phyloP scores from a whole-genome alignment of 2,113 vertebrate genomes.

The Procavia capensis region DNA sequence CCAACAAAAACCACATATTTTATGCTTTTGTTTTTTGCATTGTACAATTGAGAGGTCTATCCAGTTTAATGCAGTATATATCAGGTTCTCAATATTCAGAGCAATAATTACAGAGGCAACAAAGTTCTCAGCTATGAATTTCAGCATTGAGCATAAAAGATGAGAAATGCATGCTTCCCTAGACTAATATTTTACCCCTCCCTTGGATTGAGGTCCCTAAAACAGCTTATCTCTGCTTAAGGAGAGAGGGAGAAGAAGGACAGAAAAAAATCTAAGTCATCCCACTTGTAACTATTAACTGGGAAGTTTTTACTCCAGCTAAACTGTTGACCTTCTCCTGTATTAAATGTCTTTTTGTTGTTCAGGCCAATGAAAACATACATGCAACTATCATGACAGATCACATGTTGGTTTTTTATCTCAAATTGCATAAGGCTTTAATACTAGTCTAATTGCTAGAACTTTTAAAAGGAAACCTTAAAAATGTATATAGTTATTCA shows the following conservation, averaged over 20 bases:
- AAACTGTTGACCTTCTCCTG: neutral
- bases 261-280: neutral
- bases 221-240: neutral
- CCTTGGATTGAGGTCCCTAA: neutral
- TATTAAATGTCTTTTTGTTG: neutral
- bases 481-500: neutral
- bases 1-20: neutral
- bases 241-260: too few relatives aligned
- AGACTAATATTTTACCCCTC: neutral
- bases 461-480: neutral
- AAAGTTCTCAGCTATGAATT: neutral
- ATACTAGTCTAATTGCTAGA: neutral
- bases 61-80: neutral
- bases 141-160: neutral
- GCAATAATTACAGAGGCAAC: neutral
- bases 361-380: neutral
- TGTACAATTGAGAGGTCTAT: neutral
- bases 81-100: neutral
- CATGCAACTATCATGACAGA: neutral
- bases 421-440: neutral
- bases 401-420: neutral
- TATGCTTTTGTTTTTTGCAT: constrained; percentile 52
- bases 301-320: neutral
- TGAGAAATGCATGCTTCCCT: constrained; percentile 36
- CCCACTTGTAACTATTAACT: neutral